These are phyloP conservation scores for Prionace glauca DNA, from an alignment of 2,797 vertebrate species.

Conservation along the genomic window DNA sequence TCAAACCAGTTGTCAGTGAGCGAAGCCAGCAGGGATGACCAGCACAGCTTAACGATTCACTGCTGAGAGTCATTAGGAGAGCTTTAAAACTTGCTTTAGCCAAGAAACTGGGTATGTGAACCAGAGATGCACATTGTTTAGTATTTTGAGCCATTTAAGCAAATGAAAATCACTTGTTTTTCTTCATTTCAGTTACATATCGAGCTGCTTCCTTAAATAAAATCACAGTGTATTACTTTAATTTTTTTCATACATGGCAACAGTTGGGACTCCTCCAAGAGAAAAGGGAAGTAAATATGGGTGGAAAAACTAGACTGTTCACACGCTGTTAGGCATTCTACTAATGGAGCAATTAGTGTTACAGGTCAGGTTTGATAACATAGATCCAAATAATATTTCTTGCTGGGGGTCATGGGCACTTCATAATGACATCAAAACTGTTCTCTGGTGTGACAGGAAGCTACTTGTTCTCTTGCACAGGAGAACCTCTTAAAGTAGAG, in stretches of 20 bases:
- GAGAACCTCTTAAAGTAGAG: neutral
- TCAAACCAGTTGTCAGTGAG: constrained; percentile 67
- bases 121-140: neutral
- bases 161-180: neutral
- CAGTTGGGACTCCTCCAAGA: neutral
- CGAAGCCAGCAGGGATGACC: constrained; percentile 61
- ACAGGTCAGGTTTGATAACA: constrained; percentile 63
- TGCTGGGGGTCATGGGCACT: constrained; percentile 70
- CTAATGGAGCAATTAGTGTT: constrained; percentile 36
- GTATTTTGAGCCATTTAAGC: neutral
- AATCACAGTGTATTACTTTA: neutral
- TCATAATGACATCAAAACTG: constrained; percentile 72
- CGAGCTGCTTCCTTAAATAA: neutral
- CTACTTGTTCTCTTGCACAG: constrained; percentile 14
- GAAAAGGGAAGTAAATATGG: neutral
- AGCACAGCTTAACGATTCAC: constrained; percentile 61
- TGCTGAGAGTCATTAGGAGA: constrained; percentile 56
- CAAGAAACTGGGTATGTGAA: constrained; percentile 14
- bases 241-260: neutral
- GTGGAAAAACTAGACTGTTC: neutral
- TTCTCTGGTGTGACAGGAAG: constrained; percentile 60
- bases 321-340: constrained; percentile 12
- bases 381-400: constrained; percentile 70
- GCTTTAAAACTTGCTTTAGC: constrained; percentile 54
- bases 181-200: neutral